Evolutionary conservation across 1,140 invertebrate genomes (phyloP).

Genomic region (Drosophila eugracilis): DNA sequence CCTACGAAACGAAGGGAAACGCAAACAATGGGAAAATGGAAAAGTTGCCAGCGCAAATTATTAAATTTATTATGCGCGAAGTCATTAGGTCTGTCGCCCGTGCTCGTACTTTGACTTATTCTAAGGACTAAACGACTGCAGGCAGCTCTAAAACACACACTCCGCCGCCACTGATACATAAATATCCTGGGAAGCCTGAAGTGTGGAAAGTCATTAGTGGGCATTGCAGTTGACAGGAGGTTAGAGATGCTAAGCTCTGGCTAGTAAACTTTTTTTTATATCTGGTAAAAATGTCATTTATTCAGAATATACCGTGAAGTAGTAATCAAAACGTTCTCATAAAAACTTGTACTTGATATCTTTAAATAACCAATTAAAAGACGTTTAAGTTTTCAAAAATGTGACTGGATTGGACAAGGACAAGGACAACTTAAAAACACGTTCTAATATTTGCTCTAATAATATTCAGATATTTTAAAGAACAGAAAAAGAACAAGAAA

Average conservation of each 20-base stretch:
- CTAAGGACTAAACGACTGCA: constrained; percentile 12
- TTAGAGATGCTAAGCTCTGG: constrained; percentile 23
- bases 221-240: constrained; percentile 28
- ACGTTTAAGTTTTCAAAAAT: too few relatives aligned
- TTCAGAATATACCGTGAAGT: too few relatives aligned
- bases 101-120: constrained; percentile 29
- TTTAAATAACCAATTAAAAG: too few relatives aligned
- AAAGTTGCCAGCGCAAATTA: constrained; percentile 36
- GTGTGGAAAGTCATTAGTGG: constrained; percentile 35
- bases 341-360: too few relatives aligned
- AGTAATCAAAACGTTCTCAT: too few relatives aligned
- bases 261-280: too few relatives aligned
- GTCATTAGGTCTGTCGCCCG: constrained; percentile 50
- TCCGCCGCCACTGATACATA: constrained; percentile 29
- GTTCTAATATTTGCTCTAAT: too few relatives aligned
- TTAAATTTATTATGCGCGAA: constrained; percentile 63
- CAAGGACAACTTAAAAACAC: too few relatives aligned
- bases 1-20: constrained; percentile 18
- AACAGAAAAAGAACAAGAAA: too few relatives aligned
- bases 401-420: too few relatives aligned
- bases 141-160: constrained; percentile 5
- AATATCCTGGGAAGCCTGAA: constrained; percentile 18
- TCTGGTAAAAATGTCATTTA: too few relatives aligned
- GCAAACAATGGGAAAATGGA: constrained; percentile 33
- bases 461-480: too few relatives aligned